A percentile compares a stretch with the other conserved stretches of the same genome.
phyloP scores from a whole-genome alignment of 2,797 vertebrate species.

The Oryzias sinensis region DNA sequence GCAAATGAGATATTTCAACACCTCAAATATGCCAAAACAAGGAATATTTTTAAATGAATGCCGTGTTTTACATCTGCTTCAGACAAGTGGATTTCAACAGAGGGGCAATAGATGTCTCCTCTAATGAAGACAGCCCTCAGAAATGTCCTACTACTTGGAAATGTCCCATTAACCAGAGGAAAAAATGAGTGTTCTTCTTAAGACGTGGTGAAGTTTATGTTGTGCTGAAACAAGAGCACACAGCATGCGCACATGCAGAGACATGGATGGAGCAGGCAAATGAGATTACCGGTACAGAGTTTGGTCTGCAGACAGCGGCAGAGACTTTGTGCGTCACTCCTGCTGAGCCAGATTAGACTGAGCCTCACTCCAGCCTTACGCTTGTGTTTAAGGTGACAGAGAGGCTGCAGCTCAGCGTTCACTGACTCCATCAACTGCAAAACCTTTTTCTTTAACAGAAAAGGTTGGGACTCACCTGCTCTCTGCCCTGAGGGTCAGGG shows the following conservation, averaged over 20 bases:
- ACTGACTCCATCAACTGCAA: slow-evolving; percentile 4
- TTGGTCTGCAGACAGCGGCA: slow-evolving; percentile 50
- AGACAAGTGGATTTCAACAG: no score
- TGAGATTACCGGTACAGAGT: slow-evolving; percentile 57
- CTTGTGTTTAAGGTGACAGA: slow-evolving; percentile 38
- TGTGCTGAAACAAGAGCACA: slow-evolving; percentile 11
- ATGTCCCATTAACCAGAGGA: no score
- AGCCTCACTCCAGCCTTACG: slow-evolving; percentile 48
- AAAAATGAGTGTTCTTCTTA: no score
- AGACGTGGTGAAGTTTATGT: not conserved
- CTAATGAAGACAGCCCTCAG: no score
- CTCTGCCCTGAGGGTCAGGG: slow-evolving; percentile 57
- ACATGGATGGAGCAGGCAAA: slow-evolving; percentile 38
- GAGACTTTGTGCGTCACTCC: slow-evolving; percentile 65
- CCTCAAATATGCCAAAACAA: no score
- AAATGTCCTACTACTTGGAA: no score
- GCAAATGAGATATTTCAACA: no score
- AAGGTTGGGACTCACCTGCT: slow-evolving; percentile 66
- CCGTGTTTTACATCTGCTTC: no score
- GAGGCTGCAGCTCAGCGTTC: slow-evolving; percentile 14
- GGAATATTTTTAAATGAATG: no score
- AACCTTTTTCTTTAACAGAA: no score
- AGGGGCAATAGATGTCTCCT: no score
- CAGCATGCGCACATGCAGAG: slow-evolving; percentile 16
- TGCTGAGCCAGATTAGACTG: slow-evolving; percentile 75